Evolutionary conservation across 2,113 vertebrate genomes (phyloP).

Genomic region (Tupaia chinensis): DNA sequence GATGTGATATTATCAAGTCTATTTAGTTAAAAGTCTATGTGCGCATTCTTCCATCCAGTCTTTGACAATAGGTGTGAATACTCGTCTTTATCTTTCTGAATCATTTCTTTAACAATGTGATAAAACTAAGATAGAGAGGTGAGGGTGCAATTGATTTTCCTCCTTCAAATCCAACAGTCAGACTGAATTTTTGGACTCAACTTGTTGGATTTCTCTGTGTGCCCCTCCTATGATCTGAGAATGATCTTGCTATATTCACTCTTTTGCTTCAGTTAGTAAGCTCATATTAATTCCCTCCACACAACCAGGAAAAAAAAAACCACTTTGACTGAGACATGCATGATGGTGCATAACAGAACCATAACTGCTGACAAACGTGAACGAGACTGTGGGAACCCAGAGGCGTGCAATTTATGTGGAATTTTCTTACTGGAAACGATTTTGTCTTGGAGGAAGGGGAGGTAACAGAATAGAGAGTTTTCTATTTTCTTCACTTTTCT

Average conservation of each 20-base stretch:
- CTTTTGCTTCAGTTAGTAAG: slow-evolving; percentile 1
- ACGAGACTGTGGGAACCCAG: not conserved
- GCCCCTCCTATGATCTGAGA: not conserved
- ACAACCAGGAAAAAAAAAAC: not conserved
- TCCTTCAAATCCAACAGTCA: not conserved
- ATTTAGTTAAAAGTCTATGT: not conserved
- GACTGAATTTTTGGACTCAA: not conserved
- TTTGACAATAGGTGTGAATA: not conserved
- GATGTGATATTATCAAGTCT: not conserved
- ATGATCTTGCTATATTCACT: not conserved
- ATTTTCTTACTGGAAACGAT: not conserved
- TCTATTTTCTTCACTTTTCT: not conserved
- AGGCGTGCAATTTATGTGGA: not conserved
- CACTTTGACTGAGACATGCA: not conserved
- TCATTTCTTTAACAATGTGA: not conserved
- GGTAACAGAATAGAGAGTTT: not conserved
- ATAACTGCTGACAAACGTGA: not conserved
- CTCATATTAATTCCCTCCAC: not conserved
- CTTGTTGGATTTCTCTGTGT: not conserved
- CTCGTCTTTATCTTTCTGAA: not conserved
- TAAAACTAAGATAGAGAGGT: not conserved
- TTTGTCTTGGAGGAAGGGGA: slow-evolving; percentile 1
- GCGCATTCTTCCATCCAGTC: not conserved
- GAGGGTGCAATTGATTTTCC: not conserved
- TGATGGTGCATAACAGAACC: not conserved